A percentile compares a stretch with the other conserved stretches of the same genome.
Evolutionary conservation across 1,140 invertebrate species (phyloP).

Genomic region (Drosophila nikananu): DNA sequence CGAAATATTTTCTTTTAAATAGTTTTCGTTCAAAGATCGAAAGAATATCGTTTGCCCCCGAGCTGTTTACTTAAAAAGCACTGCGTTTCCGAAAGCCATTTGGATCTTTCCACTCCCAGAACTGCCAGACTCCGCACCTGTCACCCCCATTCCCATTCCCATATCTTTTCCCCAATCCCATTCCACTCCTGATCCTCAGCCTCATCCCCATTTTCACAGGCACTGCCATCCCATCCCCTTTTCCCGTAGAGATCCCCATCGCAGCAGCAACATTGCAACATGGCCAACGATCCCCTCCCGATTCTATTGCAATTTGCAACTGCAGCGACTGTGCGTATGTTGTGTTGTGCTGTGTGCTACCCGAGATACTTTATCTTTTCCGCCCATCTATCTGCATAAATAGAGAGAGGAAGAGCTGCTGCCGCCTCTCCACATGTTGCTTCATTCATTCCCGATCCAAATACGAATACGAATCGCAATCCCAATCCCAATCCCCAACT

Average conservation of each 20-base stretch:
- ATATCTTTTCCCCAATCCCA: neutral
- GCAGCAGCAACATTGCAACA: slow-evolving; percentile 32
- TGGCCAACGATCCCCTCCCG: slow-evolving; percentile 37
- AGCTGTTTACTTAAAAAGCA: slow-evolving; percentile 24
- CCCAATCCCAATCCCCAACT: slow-evolving; percentile 56
- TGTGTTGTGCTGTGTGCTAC: slow-evolving; percentile 21
- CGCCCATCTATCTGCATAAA: slow-evolving; percentile 81
- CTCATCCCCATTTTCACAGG: slow-evolving; percentile 13
- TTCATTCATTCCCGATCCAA: slow-evolving; percentile 70
- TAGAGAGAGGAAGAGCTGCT: slow-evolving; percentile 55
- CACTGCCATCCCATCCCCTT: neutral
- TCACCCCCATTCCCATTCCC: slow-evolving; percentile 41
- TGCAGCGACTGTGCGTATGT: slow-evolving; percentile 32
- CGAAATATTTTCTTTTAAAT: neutral
- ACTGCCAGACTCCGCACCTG: slow-evolving; percentile 57
- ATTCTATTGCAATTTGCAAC: slow-evolving; percentile 53
- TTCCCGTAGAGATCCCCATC: neutral
- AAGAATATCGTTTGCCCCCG: neutral
- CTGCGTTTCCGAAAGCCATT: slow-evolving; percentile 40
- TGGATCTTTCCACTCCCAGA: slow-evolving; percentile 43
- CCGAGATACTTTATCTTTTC: slow-evolving; percentile 77
- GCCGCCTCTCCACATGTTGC: slow-evolving; percentile 75
- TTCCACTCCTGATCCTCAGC: neutral
- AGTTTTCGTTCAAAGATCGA: neutral
- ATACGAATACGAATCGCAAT: slow-evolving; percentile 27